phyloP scores from a whole-genome alignment of 2,797 vertebrate species.

The Valencia hispanica region DNA sequence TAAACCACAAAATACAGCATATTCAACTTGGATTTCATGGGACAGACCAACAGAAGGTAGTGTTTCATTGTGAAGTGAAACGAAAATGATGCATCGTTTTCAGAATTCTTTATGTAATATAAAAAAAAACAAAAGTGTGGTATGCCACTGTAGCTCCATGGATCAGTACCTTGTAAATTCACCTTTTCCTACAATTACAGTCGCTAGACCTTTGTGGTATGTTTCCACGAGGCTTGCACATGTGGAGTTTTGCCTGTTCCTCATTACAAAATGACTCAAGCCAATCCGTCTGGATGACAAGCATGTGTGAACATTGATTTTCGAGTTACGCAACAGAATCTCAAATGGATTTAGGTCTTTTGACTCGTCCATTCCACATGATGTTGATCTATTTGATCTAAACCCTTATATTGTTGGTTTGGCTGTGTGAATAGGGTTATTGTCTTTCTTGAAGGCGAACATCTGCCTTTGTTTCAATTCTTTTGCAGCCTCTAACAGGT shows the following conservation, averaged over 20 bases:
- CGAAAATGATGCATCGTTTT: too few species aligned
- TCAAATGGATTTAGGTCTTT: background rate
- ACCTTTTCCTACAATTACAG: background rate
- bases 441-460: background rate
- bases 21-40: too few species aligned
- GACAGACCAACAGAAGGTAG: too few species aligned
- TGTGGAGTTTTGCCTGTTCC: background rate
- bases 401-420: background rate
- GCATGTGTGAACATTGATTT: background rate
- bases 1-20: background rate
- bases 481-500: background rate
- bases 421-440: background rate
- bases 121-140: too few species aligned
- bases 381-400: background rate
- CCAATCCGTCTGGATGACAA: background rate
- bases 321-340: background rate
- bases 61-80: too few species aligned
- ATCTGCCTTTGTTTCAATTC: background rate
- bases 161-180: too few species aligned
- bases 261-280: background rate
- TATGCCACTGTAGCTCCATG: too few species aligned
- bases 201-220: background rate
- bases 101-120: too few species aligned
- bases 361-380: background rate
- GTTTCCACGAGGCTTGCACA: background rate